These are phyloP conservation scores for Bombyx huttoni DNA, from an alignment of 2,888 invertebrate species.

Conservation along the genomic window DNA sequence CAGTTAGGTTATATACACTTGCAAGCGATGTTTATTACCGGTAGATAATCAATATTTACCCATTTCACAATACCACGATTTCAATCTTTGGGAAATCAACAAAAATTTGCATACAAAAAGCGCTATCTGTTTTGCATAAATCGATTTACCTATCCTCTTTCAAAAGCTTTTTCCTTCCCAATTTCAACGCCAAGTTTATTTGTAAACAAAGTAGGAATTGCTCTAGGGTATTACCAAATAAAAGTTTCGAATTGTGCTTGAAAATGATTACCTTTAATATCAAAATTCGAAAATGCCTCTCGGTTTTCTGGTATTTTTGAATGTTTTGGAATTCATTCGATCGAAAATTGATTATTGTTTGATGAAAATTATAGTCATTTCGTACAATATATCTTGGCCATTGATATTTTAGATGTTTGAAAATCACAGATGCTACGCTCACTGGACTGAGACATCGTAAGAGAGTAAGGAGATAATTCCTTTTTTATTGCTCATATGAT, in stretches of 20 bases:
- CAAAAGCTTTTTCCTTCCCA: conserved; percentile 64
- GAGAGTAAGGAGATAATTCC: too few species aligned
- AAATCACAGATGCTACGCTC: too few species aligned
- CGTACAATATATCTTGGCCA: too few species aligned
- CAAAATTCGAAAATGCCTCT: conserved; percentile 17
- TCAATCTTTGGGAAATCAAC: conserved; percentile 68
- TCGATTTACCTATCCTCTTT: conserved; percentile 69
- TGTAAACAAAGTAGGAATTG: conserved; percentile 67
- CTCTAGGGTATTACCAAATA: conserved; percentile 66
- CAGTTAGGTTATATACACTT: conserved; percentile 16
- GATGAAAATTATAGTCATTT: neutral
- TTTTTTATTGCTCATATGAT: too few species aligned
- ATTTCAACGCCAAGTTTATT: conserved; percentile 66
- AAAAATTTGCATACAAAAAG: conserved; percentile 70
- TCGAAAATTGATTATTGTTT: neutral
- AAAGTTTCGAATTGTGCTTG: conserved; percentile 46
- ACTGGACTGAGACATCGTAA: too few species aligned
- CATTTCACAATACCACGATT: conserved; percentile 59
- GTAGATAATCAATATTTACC: conserved; percentile 49
- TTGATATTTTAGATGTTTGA: too few species aligned
- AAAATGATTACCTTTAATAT: conserved; percentile 39
- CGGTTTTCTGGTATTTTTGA: neutral
- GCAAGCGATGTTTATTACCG: conserved; percentile 23
- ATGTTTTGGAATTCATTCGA: neutral
- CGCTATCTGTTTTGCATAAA: conserved; percentile 69